A percentile compares a stretch with the other conserved stretches of the same genome.
Conservation (phyloP, 2,797 vertebrate species). For the Poecilia picta region DNA sequence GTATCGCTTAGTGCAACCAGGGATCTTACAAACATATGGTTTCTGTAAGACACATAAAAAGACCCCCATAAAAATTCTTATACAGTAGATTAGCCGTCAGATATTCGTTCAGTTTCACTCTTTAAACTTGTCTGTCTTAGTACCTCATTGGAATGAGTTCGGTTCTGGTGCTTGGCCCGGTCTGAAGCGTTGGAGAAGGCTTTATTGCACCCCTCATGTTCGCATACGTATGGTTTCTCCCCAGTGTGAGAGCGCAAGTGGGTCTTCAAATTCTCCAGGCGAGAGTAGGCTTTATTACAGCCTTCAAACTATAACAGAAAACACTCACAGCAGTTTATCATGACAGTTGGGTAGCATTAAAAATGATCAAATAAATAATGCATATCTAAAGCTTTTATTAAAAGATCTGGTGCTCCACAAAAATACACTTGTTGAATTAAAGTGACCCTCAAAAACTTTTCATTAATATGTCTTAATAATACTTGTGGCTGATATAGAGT, state of each 20-base stretch:
- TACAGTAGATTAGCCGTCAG: not conserved
- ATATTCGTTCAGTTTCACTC: not conserved
- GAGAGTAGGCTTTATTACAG: slow-evolving; percentile 97
- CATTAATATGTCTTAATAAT: not conserved
- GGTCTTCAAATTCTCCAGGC: slow-evolving; percentile 97
- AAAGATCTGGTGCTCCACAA: not conserved
- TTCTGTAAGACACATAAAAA: slow-evolving; percentile 80
- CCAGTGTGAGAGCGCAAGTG: slow-evolving; percentile 97
- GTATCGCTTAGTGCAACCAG: slow-evolving; percentile 96
- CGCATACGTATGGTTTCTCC: slow-evolving; percentile 98
- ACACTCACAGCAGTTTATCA: not conserved
- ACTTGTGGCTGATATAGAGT: not conserved
- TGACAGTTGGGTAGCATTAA: not conserved
- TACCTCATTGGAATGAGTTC: slow-evolving; percentile 93
- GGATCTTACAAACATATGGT: slow-evolving; percentile 97
- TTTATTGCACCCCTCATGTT: slow-evolving; percentile 97
- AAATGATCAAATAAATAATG: slow-evolving; percentile 50
- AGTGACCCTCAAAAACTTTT: not conserved
- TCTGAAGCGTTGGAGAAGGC: slow-evolving; percentile 98
- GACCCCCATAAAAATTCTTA: not conserved
- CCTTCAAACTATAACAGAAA: slow-evolving; percentile 90
- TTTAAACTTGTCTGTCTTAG: not conserved
- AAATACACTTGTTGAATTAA: not conserved
- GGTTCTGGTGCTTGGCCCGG: slow-evolving; percentile 97
- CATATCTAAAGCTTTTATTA: not conserved